A percentile compares a stretch with the other conserved stretches of the same genome.
phyloP scores from a whole-genome alignment of 2,888 invertebrate species.

The Drosophila pseudotakahashii region DNA sequence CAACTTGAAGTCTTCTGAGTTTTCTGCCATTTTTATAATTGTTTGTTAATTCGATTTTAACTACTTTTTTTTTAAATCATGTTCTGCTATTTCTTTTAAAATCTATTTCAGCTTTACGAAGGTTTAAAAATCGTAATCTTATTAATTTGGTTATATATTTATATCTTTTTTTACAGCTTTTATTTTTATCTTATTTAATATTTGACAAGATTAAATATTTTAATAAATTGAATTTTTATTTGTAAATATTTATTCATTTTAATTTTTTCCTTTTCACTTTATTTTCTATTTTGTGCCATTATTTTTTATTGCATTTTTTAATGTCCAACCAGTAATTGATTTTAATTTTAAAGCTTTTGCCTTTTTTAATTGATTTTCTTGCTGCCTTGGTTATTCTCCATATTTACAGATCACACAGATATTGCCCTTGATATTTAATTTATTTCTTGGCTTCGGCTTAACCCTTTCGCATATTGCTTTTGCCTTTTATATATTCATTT shows the following conservation, averaged over 20 bases:
- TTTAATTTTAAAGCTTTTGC: not conserved
- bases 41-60: not conserved
- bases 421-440: conserved; percentile 34
- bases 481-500: conserved; percentile 14
- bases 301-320: too few species aligned
- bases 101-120: too few species aligned
- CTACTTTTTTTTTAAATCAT: not conserved
- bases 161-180: too few species aligned
- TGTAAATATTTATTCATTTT: too few species aligned
- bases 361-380: conserved; percentile 15
- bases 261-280: too few species aligned
- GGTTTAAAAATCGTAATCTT: too few species aligned
- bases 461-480: conserved; percentile 21
- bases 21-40: conserved; percentile 2
- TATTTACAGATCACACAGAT: conserved; percentile 30
- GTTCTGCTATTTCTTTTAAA: not conserved
- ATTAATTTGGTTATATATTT: too few species aligned
- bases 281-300: too few species aligned
- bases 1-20: not conserved
- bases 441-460: conserved; percentile 16
- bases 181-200: too few species aligned
- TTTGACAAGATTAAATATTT: too few species aligned
- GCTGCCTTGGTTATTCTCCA: conserved; percentile 14
- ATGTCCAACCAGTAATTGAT: not conserved
- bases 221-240: too few species aligned